Evolutionary conservation across 2,113 vertebrate species (phyloP).

Genomic region (Aythya baeri): DNA sequence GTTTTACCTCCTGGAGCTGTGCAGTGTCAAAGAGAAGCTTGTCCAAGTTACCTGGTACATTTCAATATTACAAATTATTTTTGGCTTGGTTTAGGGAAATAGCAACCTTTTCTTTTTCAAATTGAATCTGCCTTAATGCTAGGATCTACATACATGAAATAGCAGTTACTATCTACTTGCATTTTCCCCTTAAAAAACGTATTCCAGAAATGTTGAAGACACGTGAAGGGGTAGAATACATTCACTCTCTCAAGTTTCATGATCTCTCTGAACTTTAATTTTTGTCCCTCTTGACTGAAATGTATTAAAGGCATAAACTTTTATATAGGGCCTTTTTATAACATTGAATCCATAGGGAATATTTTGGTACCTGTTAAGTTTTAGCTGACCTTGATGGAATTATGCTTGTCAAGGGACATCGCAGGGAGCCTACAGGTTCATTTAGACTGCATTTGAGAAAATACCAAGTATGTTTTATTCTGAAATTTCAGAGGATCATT

Average conservation of each 20-base stretch:
- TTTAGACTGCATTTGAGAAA: background rate
- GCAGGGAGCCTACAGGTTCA: background rate
- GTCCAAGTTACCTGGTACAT: background rate
- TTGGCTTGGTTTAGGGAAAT: background rate
- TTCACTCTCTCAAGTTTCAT: background rate
- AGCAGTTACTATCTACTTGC: background rate
- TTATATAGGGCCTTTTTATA: background rate
- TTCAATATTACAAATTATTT: background rate
- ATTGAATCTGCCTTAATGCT: background rate
- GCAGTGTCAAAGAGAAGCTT: background rate
- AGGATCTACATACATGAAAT: background rate
- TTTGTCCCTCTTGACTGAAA: background rate
- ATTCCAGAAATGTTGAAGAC: background rate
- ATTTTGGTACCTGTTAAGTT: background rate
- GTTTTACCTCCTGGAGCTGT: background rate
- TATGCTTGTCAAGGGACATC: background rate
- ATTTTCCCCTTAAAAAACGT: background rate
- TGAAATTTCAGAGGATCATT: background rate
- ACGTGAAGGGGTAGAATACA: accelerated
- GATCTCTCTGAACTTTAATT: background rate
- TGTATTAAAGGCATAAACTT: background rate
- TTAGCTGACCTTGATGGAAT: background rate
- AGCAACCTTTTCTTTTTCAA: background rate
- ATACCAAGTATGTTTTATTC: background rate
- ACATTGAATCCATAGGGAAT: background rate